A percentile compares a stretch with the other conserved stretches of the same genome.
phyloP scores from a whole-genome alignment of 2,113 vertebrate species.

The Neodontobutis hainanensis region DNA sequence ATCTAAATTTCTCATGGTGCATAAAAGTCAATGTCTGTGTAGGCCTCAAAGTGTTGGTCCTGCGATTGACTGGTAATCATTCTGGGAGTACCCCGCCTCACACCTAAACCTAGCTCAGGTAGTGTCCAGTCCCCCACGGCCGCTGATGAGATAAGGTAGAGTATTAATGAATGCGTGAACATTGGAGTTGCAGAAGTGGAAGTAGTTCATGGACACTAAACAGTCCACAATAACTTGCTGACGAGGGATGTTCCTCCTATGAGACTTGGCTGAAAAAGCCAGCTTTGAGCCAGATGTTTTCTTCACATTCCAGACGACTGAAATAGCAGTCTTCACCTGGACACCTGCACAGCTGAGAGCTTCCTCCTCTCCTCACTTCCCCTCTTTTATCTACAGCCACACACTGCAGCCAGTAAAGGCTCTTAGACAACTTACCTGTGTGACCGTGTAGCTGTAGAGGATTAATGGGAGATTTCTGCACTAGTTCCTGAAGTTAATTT shows the following conservation, averaged over 20 bases:
- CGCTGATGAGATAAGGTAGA: no score
- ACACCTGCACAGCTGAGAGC: slow-evolving; percentile 52
- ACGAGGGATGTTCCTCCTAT: slow-evolving; percentile 24
- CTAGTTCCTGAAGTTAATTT: background rate
- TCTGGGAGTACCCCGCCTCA: no score
- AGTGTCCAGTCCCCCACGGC: no score
- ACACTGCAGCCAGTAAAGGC: slow-evolving; percentile 7
- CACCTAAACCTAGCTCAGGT: no score
- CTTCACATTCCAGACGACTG: slow-evolving; percentile 55
- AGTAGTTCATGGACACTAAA: slow-evolving; percentile 26
- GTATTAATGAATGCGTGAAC: no score
- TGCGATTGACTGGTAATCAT: no score
- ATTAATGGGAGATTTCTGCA: slow-evolving; percentile 5
- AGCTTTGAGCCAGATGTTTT: slow-evolving; percentile 40
- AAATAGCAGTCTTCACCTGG: slow-evolving; percentile 62
- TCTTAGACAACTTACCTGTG: slow-evolving; percentile 5
- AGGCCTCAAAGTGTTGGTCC: no score
- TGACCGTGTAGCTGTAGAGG: background rate
- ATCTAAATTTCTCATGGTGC: no score
- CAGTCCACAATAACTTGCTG: slow-evolving; percentile 13
- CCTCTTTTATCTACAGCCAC: background rate
- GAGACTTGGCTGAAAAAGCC: slow-evolving; percentile 16
- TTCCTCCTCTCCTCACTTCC: slow-evolving; percentile 10
- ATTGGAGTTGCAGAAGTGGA: background rate
- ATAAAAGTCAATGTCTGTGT: no score